Base-by-base conservation (phyloP, 2,113 vertebrate genomes). In the Pseudolaguvia tuberculata region DNA sequence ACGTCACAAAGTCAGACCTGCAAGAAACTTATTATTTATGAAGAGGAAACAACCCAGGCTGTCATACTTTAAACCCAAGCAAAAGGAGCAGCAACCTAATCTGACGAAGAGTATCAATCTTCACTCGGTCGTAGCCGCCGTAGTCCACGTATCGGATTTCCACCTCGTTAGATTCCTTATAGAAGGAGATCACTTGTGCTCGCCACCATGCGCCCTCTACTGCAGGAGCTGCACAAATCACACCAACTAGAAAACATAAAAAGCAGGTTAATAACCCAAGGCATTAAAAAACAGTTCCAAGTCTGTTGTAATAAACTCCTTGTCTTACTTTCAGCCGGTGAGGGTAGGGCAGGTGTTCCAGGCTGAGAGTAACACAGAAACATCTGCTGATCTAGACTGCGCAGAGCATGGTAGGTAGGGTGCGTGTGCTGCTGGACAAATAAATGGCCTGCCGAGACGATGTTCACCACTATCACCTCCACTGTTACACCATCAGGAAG, bases 361-460 rank as follows among this genome's bases (percentile, higher is more conserved):
- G 94, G 94, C 76, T 99, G 95, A 0, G 95, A 95, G 82, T 98
- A 99, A 85, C 96, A 98, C 70, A 93, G 89, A 4, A 89, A 94
- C 96, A 99, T 98, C 89, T 95, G 95, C 89, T 99, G 95, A 88
- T 99, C 95, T 4, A 99, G 92, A 84, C 92, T 96, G 18, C 93
- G 87, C 80, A 99, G 91, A 0, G 95, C 96, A 0, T 97, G 95
- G 89, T 95, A 98, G 5, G 96, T 97, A 17, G 96, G 96, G 67
- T 98, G 96, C 0, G 94, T 97, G 84, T 97, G 94, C 84, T 98
- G 96, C 90, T 99, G 97, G 5, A 98, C 92, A 3, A 99, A 99
- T 83, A 98, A 80, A 86, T 98, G 96, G 5, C 94, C 95, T 0
- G 96, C 94, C 0, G 94, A 94, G 12, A 98, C 93, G 18, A 98